Evolutionary conservation across 2,888 invertebrate genomes (phyloP).

Genomic region (Ichneumoninae sp.): DNA sequence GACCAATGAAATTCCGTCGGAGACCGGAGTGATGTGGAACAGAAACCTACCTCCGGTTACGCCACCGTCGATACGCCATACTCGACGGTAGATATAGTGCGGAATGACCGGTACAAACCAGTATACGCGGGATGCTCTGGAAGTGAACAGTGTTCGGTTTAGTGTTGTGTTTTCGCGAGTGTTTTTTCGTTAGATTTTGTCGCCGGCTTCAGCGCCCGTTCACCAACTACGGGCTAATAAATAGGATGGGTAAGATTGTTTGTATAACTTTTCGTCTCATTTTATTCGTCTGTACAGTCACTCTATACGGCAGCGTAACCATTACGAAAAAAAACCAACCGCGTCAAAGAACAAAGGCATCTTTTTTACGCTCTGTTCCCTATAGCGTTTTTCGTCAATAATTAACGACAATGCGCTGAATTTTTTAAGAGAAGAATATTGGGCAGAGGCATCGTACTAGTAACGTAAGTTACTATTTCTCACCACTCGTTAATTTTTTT

Average conservation of each 20-base stretch:
- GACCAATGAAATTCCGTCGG: constrained; percentile 6
- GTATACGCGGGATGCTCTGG: background rate
- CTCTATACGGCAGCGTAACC: background rate
- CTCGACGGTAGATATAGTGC: background rate
- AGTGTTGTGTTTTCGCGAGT: background rate
- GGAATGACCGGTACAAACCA: background rate
- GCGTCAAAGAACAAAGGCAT: background rate
- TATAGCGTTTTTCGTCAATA: background rate
- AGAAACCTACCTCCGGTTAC: background rate
- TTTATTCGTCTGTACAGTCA: background rate
- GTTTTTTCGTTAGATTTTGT: background rate
- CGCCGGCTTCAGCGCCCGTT: background rate
- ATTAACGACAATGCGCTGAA: background rate
- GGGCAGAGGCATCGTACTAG: too few species aligned
- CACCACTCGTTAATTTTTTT: background rate
- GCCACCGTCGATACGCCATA: constrained; percentile 3
- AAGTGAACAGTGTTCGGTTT: background rate
- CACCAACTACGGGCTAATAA: background rate
- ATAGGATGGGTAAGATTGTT: background rate
- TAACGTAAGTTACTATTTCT: too few species aligned
- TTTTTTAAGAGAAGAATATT: background rate
- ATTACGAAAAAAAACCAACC: background rate
- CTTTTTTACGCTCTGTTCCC: background rate
- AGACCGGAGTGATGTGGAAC: background rate
- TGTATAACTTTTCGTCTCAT: background rate